These are phyloP conservation scores for Drosophila tsacasi DNA, from an alignment of 1,140 invertebrate genomes.

Conservation along the genomic window DNA sequence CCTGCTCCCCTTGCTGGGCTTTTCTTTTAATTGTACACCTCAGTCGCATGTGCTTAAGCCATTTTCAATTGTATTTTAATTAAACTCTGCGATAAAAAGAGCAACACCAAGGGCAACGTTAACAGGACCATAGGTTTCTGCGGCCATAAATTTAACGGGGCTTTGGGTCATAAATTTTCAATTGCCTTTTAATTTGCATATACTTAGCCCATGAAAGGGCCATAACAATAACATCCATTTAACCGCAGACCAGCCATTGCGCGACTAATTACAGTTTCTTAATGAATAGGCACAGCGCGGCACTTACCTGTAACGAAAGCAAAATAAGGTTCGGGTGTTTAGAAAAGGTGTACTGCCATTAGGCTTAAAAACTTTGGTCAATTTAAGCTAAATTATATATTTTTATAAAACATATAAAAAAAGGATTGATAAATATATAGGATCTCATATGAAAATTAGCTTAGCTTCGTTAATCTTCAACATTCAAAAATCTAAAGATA, in stretches of 20 bases:
- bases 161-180: conserved; percentile 76
- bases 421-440: neutral
- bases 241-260: conserved; percentile 25
- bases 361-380: conserved; percentile 16
- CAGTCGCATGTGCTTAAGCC: conserved; percentile 71
- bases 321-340: conserved; percentile 2
- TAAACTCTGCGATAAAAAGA: conserved; percentile 16
- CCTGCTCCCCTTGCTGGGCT: conserved; percentile 16
- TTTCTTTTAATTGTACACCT: conserved; percentile 14
- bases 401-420: neutral
- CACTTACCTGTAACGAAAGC: conserved; percentile 64
- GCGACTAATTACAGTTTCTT: conserved; percentile 72
- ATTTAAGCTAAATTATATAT: neutral
- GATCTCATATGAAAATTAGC: neutral
- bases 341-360: conserved; percentile 24
- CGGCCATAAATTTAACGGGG: conserved; percentile 68
- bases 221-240: conserved; percentile 45
- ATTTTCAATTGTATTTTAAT: conserved; percentile 71
- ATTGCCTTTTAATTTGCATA: conserved; percentile 81
- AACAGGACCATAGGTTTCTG: conserved; percentile 23
- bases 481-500: neutral
- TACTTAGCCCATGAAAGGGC: conserved; percentile 51
- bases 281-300: conserved; percentile 58
- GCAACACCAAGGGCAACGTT: neutral
- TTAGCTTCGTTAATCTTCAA: neutral